Evolutionary conservation across 2,113 vertebrate genomes (phyloP).

Genomic region (Chionodraco myersi): DNA sequence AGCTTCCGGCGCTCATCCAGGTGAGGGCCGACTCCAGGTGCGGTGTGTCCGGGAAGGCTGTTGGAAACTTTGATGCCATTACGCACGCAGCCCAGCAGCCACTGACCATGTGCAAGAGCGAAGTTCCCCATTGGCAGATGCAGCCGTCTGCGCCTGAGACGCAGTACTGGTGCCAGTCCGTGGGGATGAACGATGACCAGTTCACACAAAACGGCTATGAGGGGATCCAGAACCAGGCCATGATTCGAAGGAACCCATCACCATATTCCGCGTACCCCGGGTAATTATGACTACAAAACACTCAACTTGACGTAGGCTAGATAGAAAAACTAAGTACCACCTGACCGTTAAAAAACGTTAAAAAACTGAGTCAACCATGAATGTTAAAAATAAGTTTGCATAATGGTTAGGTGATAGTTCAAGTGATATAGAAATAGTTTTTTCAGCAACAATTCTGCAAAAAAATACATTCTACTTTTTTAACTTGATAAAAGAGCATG

Average conservation of each 20-base stretch:
- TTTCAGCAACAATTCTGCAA: no score
- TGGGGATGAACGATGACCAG: conserved; percentile 57
- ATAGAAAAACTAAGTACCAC: background rate
- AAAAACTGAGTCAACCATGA: background rate
- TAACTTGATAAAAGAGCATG: no score
- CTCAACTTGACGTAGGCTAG: background rate
- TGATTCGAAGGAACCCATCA: conserved; percentile 60
- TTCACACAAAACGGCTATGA: conserved; percentile 61
- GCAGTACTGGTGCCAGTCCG: conserved; percentile 76
- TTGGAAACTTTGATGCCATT: conserved; percentile 53
- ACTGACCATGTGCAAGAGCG: conserved; percentile 67
- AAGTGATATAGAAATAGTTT: background rate
- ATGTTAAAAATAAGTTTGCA: background rate
- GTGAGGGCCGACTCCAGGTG: conserved; percentile 64
- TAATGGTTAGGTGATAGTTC: background rate
- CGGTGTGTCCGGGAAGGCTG: conserved; percentile 47
- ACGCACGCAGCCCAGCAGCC: conserved; percentile 41
- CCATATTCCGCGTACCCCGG: conserved; percentile 69
- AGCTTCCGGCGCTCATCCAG: conserved; percentile 33
- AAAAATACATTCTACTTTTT: no score
- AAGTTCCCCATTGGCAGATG: conserved; percentile 68
- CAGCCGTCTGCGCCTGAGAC: conserved; percentile 55
- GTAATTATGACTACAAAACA: conserved; percentile 53
- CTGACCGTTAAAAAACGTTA: no score
- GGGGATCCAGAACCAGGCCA: conserved; percentile 56